Percentiles rank a stretch among this genome's conserved stretches.
Evolutionary conservation across 2,888 invertebrate species (phyloP).

Genomic region (Heliconius hortense): DNA sequence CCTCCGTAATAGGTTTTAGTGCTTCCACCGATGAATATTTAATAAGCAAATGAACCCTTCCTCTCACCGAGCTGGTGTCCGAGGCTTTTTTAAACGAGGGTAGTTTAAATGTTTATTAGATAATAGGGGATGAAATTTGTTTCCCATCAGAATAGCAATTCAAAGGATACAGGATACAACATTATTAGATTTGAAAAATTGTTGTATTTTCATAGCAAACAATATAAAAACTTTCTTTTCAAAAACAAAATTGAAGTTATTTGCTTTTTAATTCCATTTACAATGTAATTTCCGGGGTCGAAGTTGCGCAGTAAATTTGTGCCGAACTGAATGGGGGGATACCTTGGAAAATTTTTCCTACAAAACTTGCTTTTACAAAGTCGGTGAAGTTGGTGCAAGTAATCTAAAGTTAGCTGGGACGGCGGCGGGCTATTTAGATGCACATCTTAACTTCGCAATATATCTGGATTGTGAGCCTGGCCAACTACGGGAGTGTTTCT

Average conservation of each 20-base stretch:
- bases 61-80: conserved; percentile 50
- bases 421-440: conserved; percentile 81
- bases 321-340: conserved; percentile 70
- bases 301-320: conserved; percentile 74
- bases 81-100: conserved; percentile 44
- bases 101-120: conserved; percentile 44
- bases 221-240: conserved; percentile 25
- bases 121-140: conserved; percentile 35
- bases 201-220: conserved; percentile 4
- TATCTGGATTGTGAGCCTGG: conserved; percentile 73
- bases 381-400: conserved; percentile 78
- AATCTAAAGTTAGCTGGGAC: conserved; percentile 80
- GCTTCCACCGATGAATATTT: conserved; percentile 73
- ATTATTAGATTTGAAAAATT: conserved; percentile 4
- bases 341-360: conserved; percentile 51
- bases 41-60: conserved; percentile 70
- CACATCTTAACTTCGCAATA: conserved; percentile 80
- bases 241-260: conserved; percentile 35
- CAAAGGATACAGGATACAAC: conserved; percentile 15
- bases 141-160: conserved; percentile 13
- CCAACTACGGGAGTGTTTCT: conserved; percentile 61
- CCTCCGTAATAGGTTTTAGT: conserved; percentile 67
- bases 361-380: conserved; percentile 62
- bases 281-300: conserved; percentile 57
- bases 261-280: conserved; percentile 46